These are phyloP conservation scores for Megaleporinus macrocephalus DNA, from an alignment of 2,113 vertebrate genomes.

Conservation along the genomic window DNA sequence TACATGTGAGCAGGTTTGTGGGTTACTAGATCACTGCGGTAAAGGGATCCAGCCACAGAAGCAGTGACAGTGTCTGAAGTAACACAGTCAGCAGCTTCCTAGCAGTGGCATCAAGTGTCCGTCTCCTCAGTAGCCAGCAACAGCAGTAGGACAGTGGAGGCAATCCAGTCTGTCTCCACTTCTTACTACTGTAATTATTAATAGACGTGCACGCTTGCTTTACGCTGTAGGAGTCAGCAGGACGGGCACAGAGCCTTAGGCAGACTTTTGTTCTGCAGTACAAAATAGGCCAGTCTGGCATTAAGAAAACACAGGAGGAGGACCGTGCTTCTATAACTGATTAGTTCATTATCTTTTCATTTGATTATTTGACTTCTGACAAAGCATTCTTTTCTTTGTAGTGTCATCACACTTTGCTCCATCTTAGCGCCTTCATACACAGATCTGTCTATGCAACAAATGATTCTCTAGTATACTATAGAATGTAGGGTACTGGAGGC, in stretches of 20 bases:
- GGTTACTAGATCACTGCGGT: constrained; percentile 12
- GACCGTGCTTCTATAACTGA: background rate
- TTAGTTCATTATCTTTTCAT: background rate
- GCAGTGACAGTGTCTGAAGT: background rate
- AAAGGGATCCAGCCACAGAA: constrained; percentile 4
- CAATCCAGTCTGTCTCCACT: constrained; percentile 11
- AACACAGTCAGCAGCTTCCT: constrained; percentile 7
- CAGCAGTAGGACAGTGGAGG: constrained; percentile 14
- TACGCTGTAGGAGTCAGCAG: background rate
- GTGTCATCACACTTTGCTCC: no score
- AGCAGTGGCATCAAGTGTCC: constrained; percentile 38
- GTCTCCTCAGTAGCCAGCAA: background rate
- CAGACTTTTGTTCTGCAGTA: background rate
- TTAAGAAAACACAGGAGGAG: no score
- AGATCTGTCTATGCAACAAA: no score
- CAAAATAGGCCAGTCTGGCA: background rate
- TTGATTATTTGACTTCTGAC: background rate
- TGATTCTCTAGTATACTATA: no score
- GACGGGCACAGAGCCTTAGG: background rate
- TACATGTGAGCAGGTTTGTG: background rate
- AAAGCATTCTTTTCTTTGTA: no score
- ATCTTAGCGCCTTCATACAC: no score
- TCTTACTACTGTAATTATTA: constrained; percentile 34
- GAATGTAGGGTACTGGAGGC: no score
- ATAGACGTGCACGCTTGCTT: constrained; percentile 13